Base-by-base conservation (phyloP, 2,888 invertebrate genomes). In the Papilio protenor region DNA sequence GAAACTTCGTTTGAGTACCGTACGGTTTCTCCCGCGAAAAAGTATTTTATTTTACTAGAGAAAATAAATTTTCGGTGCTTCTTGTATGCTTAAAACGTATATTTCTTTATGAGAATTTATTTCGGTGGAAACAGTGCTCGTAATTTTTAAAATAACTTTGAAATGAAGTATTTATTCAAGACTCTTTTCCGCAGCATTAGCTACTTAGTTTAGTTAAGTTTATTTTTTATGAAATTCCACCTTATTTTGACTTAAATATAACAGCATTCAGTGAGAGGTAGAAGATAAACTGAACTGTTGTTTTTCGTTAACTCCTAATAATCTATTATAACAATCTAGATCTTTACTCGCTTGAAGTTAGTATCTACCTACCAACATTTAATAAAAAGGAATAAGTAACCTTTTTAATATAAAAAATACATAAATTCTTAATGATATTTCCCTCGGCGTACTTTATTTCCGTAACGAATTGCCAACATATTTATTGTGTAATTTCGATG, bases 401-500 rank as follows among this genome's bases (percentile, higher is more conserved):
- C 33, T 12, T 18, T 27, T 57, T n/a, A 57, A 21, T 18, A 64
- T 18, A 40, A 64, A 10, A 64, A 18, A 40, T 6, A 64, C 40
- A 64, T 40, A 64, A 64, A 64, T 64, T 64, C 40, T 40, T 64
- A 66, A 66, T 16, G 10, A 27, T 61, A 61, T 45, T 59, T 45
- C 59, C 23, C 45, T 45, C 16, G 21, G 14, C 59, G 59, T 59
- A 10, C 55, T 59, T 73, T 73, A 73, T 73, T 45, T 14, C 23
- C 59, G n/a, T 73, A 40, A 40, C 59, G 33, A 52, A 55, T 75
- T 33, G n/a, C 75, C 49, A 40, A 66, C 21, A 52, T 64, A 66
- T 52, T 66, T 66, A 66, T 64, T 52, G 16, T 55, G 66, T 75
- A 66, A 75, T 75, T 66, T 61, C 64, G 27, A 64, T 74, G 75